Evolutionary conservation across 2,113 vertebrate species (phyloP).

Genomic region (Sinocyclocheilus anophthalmus): DNA sequence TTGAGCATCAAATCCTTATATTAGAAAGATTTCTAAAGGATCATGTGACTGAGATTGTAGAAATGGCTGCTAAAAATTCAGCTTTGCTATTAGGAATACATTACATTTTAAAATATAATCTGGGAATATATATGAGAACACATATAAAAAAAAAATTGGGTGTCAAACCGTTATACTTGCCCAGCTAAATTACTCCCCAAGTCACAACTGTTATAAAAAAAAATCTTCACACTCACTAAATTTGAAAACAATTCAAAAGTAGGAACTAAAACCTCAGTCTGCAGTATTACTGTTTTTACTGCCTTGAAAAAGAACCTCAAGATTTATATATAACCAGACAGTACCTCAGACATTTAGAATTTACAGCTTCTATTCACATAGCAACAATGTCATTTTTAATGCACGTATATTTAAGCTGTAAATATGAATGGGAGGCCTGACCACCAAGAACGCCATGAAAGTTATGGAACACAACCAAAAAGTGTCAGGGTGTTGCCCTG

Average conservation of each 20-base stretch:
- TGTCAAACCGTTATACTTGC: neutral
- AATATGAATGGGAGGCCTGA: constrained; percentile 17
- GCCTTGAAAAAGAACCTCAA: constrained; percentile 34
- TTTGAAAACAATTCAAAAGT: constrained; percentile 12
- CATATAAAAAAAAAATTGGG: neutral
- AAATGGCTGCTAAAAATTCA: neutral
- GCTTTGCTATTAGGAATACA: neutral
- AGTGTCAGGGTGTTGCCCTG: no score
- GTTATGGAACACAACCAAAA: neutral
- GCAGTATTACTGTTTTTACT: constrained; percentile 9
- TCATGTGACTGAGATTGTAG: no score
- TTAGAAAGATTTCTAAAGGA: neutral
- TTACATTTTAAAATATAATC: neutral
- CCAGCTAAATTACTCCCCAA: neutral
- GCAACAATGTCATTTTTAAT: constrained; percentile 12
- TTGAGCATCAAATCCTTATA: neutral
- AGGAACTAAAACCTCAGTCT: neutral
- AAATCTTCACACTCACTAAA: neutral
- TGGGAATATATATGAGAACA: neutral
- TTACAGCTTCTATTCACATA: constrained; percentile 39
- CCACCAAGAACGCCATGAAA: constrained; percentile 16
- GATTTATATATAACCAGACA: constrained; percentile 30
- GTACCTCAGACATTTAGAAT: neutral
- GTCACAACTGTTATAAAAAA: neutral
- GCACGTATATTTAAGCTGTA: constrained; percentile 12